Evolutionary conservation across 2,113 vertebrate species (phyloP).

Genomic region (Felis catus): DNA sequence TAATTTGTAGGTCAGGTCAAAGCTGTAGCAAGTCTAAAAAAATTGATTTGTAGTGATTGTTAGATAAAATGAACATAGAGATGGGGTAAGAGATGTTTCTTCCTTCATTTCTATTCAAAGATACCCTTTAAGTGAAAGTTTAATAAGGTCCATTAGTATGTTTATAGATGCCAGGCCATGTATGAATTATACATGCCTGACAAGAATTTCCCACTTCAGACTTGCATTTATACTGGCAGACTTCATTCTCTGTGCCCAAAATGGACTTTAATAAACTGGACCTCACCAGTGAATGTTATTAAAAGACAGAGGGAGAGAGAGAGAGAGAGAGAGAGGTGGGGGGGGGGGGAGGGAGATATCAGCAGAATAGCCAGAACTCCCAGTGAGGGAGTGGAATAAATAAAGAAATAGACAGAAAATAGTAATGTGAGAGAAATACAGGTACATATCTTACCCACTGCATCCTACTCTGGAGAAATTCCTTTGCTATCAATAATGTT

Average conservation of each 20-base stretch:
- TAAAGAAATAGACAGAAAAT: background rate
- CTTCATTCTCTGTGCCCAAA: background rate
- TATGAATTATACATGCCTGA: too few relatives aligned
- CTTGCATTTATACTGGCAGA: background rate
- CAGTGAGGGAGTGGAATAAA: background rate
- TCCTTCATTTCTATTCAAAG: background rate
- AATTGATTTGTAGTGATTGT: background rate
- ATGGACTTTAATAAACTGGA: background rate
- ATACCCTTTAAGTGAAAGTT: background rate
- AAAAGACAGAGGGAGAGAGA: too few relatives aligned
- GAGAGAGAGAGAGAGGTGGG: too few relatives aligned
- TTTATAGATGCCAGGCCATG: background rate
- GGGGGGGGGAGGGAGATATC: background rate
- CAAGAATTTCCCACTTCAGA: background rate
- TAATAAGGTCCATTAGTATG: background rate
- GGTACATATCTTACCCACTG: accelerated
- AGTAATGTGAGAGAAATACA: background rate
- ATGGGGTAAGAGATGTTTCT: background rate
- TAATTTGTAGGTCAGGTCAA: background rate
- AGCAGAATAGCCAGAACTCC: background rate
- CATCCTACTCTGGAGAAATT: background rate
- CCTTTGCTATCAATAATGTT: background rate
- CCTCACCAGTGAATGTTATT: background rate
- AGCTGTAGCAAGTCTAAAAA: background rate
- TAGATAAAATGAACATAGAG: background rate